phyloP scores from a whole-genome alignment of 2,888 invertebrate species.

The Caenorhabditis parvicauda region DNA sequence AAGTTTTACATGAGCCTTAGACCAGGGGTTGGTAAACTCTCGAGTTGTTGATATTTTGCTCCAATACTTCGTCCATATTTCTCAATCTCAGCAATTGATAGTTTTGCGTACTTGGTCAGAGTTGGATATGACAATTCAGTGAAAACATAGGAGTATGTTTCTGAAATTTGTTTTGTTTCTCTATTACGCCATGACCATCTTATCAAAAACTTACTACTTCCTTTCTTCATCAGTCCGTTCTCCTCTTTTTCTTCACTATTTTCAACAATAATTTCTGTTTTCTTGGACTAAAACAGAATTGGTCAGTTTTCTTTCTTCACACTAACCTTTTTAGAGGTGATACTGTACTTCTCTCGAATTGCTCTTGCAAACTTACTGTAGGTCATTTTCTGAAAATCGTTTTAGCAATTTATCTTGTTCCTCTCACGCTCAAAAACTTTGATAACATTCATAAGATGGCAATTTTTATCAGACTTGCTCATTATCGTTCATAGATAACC shows the following conservation, averaged over 20 bases:
- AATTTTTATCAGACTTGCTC: no score
- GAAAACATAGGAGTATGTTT: conserved; percentile 24
- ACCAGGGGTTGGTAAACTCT: no score
- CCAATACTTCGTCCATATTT: conserved; percentile 7
- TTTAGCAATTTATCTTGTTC: neutral
- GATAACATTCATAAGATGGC: neutral
- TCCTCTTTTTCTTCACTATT: no score
- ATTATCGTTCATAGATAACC: no score
- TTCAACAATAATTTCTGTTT: no score
- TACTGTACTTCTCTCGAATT: conserved; percentile 23
- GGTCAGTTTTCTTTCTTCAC: no score
- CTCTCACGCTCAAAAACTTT: no score
- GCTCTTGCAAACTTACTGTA: conserved; percentile 24
- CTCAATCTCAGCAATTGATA: conserved; percentile 9
- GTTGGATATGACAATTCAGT: conserved; percentile 16
- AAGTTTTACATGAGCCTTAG: no score
- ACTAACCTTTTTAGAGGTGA: conserved; percentile 3
- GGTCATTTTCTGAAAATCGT: conserved; percentile 17
- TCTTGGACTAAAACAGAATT: no score
- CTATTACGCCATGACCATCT: neutral
- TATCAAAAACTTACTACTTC: conserved; percentile 13
- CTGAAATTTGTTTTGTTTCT: conserved; percentile 3
- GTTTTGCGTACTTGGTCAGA: conserved; percentile 6
- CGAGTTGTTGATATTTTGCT: no score
- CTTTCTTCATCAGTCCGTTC: conserved; percentile 7